Evolutionary conservation across 2,113 vertebrate species (phyloP), one percentile per base, ranked within the genome.

Genomic region (Cervus canadensis): DNA sequence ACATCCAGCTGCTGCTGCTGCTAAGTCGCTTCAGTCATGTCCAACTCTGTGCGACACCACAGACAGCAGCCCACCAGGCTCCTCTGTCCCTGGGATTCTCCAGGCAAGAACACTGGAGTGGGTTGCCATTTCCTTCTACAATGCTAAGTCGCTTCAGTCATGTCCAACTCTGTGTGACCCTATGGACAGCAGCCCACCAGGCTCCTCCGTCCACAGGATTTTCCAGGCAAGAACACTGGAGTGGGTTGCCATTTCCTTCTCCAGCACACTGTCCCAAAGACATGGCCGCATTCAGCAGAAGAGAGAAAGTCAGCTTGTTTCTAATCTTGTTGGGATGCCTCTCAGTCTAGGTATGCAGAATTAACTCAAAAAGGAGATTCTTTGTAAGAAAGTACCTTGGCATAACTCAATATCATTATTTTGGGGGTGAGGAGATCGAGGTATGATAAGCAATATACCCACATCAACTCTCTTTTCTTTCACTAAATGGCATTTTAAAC

Each of bases 171-270:
- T 71, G 64, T 71, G n/a, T 1, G 2, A 36, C 9, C 2, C 19
- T n/a, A 6, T 2, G 36, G 64, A 36, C 0, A 9, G 17, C 8
- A 71, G 64, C 64, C n/a, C 64, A 36, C n/a, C 17, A 21, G 64
- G 64, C 9, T 71, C n/a, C n/a, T 11, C n/a, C 0, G 0, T 71
- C 64, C n/a, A 0, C 12, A n/a, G n/a, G n/a, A 71, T 36, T 71
- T 19, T 71, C 64, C 64, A 71, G 64, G 64, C n/a, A 71, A 36
- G 64, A 71, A 36, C 2, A 21, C 64, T 36, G 64, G 64, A 36
- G 64, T 67, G 33, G 33, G 16, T 67, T 17, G 62, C 62, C 33
- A 67, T 67, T 71, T 71, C 64, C 64, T 71, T 36, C 17, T 71
- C 64, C 17, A 74, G 40, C 43, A 71, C 81, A 74, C 50, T 17